Evolutionary conservation across 2,113 vertebrate species (phyloP), one percentile per base, ranked within the genome.

Genomic region (Mus pahari): DNA sequence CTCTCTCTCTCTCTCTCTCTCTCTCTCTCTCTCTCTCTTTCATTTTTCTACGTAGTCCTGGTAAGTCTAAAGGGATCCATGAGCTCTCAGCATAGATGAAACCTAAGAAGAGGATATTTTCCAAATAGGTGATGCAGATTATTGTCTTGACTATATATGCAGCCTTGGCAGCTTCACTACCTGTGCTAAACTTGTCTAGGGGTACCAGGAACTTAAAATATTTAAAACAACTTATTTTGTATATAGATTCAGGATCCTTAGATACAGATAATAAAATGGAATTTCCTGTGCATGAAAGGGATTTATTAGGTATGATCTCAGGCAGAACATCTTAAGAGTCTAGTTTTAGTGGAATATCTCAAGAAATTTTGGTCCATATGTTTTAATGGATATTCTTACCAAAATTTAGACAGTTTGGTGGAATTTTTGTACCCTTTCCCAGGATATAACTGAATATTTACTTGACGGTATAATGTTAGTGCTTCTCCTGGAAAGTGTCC

Each of bases 41-140:
- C n/a, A 19, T 12, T 53, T 53, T 53, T 53, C 17, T 89, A 70
- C 39, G 7, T 83, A 36, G 3, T 96, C 22, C 31, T 96, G 48
- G 62, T 82, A 82, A 48, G 31, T 90, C 82, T 70, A 91, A 91
- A 89, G 60, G 42, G 73, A 91, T 78, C 13, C 8, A 82, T 45
- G 73, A 22, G 26, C 9, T 86, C 73, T 95, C 39, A 91, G 45
- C 45, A 82, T 53, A 89, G 86, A 64, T 83, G 48, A 19, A 78
- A 92, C 42, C n/a, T 28, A 82, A 96, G 55, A 90, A 94, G 86
- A 71, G 9, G 2, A 53, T 81, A 73, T 90, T 89, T 88, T 58
- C 26, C 87, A 77, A 93, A 75, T 39, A 88, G 33, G 31, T 75
- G 22, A 22, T 73, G 31, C 53, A 93, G 17, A 81, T 39, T 71